These are phyloP conservation scores for Hoplostethus atlanticus DNA, from an alignment of 2,797 vertebrate genomes.

Conservation along the genomic window DNA sequence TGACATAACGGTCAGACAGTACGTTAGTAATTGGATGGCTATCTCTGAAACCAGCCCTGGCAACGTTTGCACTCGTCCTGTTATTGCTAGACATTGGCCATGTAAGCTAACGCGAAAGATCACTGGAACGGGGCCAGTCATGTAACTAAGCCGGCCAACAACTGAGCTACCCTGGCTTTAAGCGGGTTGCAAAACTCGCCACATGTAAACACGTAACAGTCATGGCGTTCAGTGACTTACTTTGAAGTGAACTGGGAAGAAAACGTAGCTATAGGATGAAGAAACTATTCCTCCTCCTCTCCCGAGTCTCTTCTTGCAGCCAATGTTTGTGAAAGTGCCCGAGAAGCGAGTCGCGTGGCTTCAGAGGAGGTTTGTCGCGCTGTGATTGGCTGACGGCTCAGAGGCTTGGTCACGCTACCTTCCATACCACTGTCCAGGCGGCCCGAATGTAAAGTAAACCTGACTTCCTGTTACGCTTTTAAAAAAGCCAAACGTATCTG, in stretches of 20 bases:
- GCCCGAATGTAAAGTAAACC: background rate
- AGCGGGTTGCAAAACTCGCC: too few species aligned
- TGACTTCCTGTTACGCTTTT: background rate
- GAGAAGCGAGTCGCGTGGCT: background rate
- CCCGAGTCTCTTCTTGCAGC: background rate
- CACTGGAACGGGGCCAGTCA: too few species aligned
- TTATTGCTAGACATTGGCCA: too few species aligned
- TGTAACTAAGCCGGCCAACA: background rate
- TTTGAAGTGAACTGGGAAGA: background rate
- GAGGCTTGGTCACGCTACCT: background rate
- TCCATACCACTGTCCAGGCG: background rate
- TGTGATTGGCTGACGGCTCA: constrained; percentile 35
- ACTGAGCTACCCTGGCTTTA: too few species aligned
- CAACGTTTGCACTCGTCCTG: too few species aligned
- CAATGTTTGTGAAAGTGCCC: background rate
- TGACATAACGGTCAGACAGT: too few species aligned
- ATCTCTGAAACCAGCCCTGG: too few species aligned
- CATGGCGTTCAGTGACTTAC: background rate
- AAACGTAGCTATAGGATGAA: too few species aligned
- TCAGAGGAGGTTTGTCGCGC: background rate
- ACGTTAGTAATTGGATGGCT: too few species aligned
- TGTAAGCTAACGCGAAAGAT: too few species aligned
- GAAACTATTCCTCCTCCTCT: background rate
- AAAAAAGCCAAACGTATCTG: too few species aligned
- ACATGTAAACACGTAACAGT: too few species aligned